Percentiles rank a stretch among this genome's conserved stretches.
phyloP scores from a whole-genome alignment of 2,888 invertebrate species.

The Drosophila phalerata region DNA sequence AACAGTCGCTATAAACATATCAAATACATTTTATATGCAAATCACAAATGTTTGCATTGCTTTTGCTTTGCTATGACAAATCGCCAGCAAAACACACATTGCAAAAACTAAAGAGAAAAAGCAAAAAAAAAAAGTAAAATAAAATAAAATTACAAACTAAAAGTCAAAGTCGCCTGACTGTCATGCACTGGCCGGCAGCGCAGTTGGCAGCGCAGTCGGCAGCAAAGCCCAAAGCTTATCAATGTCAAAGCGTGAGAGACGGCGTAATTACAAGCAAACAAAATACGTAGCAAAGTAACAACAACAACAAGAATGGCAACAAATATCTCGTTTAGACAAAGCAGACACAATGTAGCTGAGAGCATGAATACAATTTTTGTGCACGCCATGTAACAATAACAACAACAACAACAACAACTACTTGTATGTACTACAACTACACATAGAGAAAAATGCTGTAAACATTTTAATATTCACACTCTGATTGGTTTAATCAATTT shows the following conservation, averaged over 20 bases:
- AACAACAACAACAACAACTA: conserved; percentile 32
- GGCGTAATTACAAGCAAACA: conserved; percentile 56
- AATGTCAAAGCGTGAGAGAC: conserved; percentile 67
- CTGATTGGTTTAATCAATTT: no score
- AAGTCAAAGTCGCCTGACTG: conserved; percentile 68
- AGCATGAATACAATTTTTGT: conserved; percentile 52
- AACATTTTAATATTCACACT: no score
- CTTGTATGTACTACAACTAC: background rate
- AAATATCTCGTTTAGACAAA: conserved; percentile 60
- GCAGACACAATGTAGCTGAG: conserved; percentile 66
- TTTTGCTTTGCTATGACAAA: conserved; percentile 41
- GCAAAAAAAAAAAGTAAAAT: background rate
- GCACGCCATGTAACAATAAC: conserved; percentile 43
- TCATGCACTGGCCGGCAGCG: conserved; percentile 32
- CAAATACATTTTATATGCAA: conserved; percentile 21
- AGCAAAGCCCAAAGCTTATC: conserved; percentile 56
- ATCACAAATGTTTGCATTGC: conserved; percentile 38
- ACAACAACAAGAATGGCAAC: conserved; percentile 26
- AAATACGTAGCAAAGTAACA: conserved; percentile 33
- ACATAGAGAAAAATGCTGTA: background rate
- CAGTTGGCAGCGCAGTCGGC: conserved; percentile 11
- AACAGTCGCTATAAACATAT: conserved; percentile 13
- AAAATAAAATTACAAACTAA: conserved; percentile 22
- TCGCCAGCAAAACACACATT: conserved; percentile 18
- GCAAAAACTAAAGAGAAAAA: background rate